These are phyloP conservation scores for Brachionus calyciflorus DNA, from an alignment of 1,140 invertebrate genomes.

Conservation along the genomic window DNA sequence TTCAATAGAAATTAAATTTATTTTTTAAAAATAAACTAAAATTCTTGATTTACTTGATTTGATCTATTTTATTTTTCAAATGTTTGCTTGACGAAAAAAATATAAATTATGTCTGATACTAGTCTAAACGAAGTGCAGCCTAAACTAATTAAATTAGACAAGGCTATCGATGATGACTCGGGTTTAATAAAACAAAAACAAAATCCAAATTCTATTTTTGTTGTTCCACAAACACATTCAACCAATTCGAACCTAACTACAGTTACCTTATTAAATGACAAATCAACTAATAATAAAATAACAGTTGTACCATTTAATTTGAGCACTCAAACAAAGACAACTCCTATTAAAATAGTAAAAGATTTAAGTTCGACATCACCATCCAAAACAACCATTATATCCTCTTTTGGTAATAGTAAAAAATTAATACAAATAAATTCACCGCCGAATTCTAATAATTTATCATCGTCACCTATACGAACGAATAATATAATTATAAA, in stretches of 20 bases:
- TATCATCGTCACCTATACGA: neutral
- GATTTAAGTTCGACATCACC: neutral
- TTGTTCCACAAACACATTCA: neutral
- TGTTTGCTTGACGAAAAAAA: neutral
- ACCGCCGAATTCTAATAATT: neutral
- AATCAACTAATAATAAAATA: neutral
- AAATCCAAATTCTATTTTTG: constrained; percentile 15
- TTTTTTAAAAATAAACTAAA: neutral
- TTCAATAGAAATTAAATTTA: neutral
- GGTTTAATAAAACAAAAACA: neutral
- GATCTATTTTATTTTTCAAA: neutral
- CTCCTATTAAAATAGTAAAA: neutral
- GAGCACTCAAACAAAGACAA: neutral
- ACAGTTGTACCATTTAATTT: constrained; percentile 3
- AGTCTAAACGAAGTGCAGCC: constrained; percentile 21
- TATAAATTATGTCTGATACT: constrained; percentile 11
- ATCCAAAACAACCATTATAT: neutral
- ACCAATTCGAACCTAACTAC: neutral
- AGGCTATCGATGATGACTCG: neutral
- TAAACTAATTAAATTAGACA: neutral
- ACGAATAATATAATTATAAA: constrained; percentile 6
- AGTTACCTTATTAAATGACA: neutral
- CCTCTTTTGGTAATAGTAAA: neutral
- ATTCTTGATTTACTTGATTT: neutral
- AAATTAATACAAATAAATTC: neutral